Evolutionary conservation across 2,797 vertebrate species (phyloP), one percentile per base, ranked within the genome.

Genomic region (Protonibea diacanthus): DNA sequence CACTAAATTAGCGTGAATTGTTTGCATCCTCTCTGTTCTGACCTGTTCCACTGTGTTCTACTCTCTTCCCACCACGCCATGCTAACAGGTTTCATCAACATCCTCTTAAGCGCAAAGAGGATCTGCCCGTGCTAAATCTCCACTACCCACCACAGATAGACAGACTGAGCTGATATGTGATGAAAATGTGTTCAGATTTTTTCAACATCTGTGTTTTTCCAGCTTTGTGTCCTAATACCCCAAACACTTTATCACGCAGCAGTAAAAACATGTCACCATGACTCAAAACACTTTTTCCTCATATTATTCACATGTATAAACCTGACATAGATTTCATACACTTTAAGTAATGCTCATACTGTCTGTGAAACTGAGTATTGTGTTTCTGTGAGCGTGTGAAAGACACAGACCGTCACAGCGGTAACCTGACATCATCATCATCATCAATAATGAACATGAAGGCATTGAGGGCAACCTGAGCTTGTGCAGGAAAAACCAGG

Each of bases 131-230:
- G 17, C 23, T 69, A 44, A 69, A 69, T 63, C 64, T 62, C 44
- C 33, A 14, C 21, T 4, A 52, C 27, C 51, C 42, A 48, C 64
- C 60, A 51, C 48, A 55, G 49, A 29, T 20, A 25, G 71, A 44
- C 51, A 55, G 29, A 63, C 18, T 64, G 68, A 71, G 52, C 64
- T 49, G 56, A 55, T 61, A 59, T 20, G 55, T 67, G 71, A 62
- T 63, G 53, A 62, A 80, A 80, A 74, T 67, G 58, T 52, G 45
- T 57, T 49, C 71, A 74, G 60, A 71, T 70, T 67, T 77, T 38
- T 33, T 38, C n/a, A 71, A 76, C 67, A 71, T 71, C 61, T 62
- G 63, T 62, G 53, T 65, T 55, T 51, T 45, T 40, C 40, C 29
- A 45, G 75, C 69, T 73, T 61, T 48, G 38, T 59, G 38, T 61